Evolutionary conservation across 2,113 vertebrate species (phyloP).

Genomic region (Gymnocephalus cernua): DNA sequence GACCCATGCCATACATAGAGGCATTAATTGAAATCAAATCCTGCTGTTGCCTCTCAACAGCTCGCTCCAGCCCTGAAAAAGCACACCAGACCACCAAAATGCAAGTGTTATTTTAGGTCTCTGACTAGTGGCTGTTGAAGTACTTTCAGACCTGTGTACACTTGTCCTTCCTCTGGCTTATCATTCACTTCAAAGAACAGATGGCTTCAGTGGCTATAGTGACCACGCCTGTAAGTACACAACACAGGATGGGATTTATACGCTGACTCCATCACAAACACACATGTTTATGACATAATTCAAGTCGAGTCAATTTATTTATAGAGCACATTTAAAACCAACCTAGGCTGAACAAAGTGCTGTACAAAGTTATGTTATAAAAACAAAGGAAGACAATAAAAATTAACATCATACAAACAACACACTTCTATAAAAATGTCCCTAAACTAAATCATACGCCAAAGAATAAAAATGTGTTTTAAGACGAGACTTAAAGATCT

Average conservation of each 20-base stretch:
- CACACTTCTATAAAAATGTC: no score
- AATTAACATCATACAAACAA: no score
- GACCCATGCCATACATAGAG: background rate
- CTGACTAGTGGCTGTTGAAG: background rate
- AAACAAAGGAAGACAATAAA: no score
- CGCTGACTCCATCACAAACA: background rate
- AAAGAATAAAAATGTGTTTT: no score
- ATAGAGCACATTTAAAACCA: no score
- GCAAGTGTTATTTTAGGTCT: background rate
- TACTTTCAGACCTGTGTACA: background rate
- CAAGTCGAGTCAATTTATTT: no score
- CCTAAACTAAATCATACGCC: no score
- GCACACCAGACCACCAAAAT: background rate
- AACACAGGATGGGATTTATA: background rate
- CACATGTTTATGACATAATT: background rate
- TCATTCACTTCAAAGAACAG: conserved; percentile 18
- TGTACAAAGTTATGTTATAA: no score
- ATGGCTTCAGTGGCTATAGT: background rate
- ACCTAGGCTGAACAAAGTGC: no score
- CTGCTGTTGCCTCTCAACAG: background rate
- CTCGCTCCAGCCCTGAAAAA: background rate
- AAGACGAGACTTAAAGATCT: no score
- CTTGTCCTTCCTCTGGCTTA: background rate
- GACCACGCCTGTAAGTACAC: conserved; percentile 5
- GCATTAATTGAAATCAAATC: background rate